A percentile compares a stretch with the other conserved stretches of the same genome.
phyloP scores from a whole-genome alignment of 2,797 vertebrate species.

The Argentina silus region DNA sequence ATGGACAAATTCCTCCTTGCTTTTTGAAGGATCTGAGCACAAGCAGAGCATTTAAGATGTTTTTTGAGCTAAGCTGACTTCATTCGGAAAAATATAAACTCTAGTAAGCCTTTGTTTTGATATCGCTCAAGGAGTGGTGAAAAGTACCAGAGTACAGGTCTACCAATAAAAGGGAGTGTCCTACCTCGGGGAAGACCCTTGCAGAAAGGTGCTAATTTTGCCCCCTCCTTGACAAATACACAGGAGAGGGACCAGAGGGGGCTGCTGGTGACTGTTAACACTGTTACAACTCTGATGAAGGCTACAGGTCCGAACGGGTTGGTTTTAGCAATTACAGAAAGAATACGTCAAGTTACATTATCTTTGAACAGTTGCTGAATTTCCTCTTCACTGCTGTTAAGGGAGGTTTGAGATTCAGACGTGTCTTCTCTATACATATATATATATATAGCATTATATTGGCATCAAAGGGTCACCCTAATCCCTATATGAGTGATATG shows the following conservation, averaged over 20 bases:
- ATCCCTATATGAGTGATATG: background rate
- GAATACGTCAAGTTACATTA: too few species aligned
- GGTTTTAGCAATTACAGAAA: too few species aligned
- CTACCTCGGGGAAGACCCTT: background rate
- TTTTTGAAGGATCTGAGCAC: slow-evolving; percentile 42
- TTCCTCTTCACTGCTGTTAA: background rate
- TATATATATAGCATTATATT: background rate
- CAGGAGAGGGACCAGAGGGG: slow-evolving; percentile 7
- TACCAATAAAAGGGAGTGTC: background rate
- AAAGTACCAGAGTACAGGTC: background rate
- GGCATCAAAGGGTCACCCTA: background rate
- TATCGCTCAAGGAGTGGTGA: background rate
- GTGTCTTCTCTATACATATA: background rate
- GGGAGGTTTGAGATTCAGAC: background rate
- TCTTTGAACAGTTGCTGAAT: too few species aligned
- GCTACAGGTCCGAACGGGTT: too few species aligned
- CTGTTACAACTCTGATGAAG: too few species aligned
- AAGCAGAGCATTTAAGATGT: slow-evolving; percentile 26
- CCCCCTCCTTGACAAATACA: slow-evolving; percentile 27
- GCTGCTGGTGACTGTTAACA: background rate
- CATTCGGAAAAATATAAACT: background rate
- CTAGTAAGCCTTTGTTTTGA: background rate
- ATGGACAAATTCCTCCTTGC: slow-evolving; percentile 53
- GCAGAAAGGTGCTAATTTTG: slow-evolving; percentile 44
- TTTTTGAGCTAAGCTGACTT: slow-evolving; percentile 7